A percentile compares a stretch with the other conserved stretches of the same genome.
phyloP scores from a whole-genome alignment of 2,888 invertebrate species.

The Heteromurus nitidus region DNA sequence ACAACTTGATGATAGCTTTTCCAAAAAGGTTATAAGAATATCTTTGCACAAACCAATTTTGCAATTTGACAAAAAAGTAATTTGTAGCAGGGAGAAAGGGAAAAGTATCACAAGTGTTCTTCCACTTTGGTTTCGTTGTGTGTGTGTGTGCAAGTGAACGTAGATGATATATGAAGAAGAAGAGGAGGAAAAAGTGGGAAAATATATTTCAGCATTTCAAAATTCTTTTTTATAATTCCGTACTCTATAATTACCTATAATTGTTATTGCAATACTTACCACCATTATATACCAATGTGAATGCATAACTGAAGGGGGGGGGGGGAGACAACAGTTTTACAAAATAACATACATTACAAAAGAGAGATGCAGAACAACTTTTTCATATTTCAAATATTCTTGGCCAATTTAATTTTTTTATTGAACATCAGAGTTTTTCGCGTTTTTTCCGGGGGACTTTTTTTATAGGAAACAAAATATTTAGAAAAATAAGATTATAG shows the following conservation, averaged over 20 bases:
- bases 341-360: conserved; percentile 5
- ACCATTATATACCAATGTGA: conserved; percentile 14
- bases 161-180: too few relatives aligned
- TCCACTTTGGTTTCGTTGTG: too few relatives aligned
- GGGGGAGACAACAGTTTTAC: background rate
- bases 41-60: too few relatives aligned
- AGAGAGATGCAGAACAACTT: conserved; percentile 1
- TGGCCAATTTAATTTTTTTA: conserved; percentile 27
- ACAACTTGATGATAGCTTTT: too few relatives aligned
- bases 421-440: too few relatives aligned
- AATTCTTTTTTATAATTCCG: too few relatives aligned
- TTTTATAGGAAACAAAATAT: conserved; percentile 10
- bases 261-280: conserved; percentile 4
- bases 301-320: conserved; percentile 12
- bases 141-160: too few relatives aligned
- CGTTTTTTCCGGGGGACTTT: conserved; percentile 12
- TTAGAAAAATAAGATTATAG: too few relatives aligned
- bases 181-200: conserved; percentile 39
- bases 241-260: background rate
- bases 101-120: too few relatives aligned
- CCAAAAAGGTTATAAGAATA: too few relatives aligned
- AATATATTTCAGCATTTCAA: conserved; percentile 26
- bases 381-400: background rate
- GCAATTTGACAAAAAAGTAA: too few relatives aligned
- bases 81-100: too few relatives aligned